A percentile compares a stretch with the other conserved stretches of the same genome.
These are phyloP conservation scores for Muscicapa comitata DNA, from an alignment of 2,797 vertebrate genomes.

Conservation along the genomic window DNA sequence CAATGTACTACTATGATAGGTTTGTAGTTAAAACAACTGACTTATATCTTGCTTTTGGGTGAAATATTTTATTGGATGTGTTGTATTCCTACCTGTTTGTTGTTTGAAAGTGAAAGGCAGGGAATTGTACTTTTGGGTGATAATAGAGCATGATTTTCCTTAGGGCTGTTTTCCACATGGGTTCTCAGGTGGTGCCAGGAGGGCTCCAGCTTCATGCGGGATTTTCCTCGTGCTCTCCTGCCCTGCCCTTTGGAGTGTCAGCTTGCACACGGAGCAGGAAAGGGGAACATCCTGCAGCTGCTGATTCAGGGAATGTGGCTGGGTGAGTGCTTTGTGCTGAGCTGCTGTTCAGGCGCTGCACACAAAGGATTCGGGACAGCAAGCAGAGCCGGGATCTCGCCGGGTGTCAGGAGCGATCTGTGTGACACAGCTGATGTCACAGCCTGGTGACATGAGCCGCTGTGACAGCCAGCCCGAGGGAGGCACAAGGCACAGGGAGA, in stretches of 20 bases:
- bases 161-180: not conserved
- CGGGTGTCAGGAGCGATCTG: not conserved
- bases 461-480: not conserved
- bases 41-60: not conserved
- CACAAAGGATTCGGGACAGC: not conserved
- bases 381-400: not conserved
- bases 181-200: not conserved
- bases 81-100: not conserved
- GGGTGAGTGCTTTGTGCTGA: not conserved
- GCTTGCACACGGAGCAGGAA: not conserved
- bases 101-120: not conserved
- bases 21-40: not conserved
- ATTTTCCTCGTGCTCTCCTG: not conserved
- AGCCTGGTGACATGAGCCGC: not conserved
- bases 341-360: not conserved
- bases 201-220: not conserved
- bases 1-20: rapidly evolving
- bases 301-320: not conserved
- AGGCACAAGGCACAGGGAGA: not conserved
- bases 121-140: not conserved
- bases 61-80: not conserved
- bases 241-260: not conserved
- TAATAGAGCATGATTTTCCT: rapidly evolving
- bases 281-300: not conserved
- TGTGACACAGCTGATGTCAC: not conserved